Evolutionary conservation across 2,888 invertebrate species (phyloP), one percentile per base, ranked within the genome.

Genomic region (Augochlorella aurata): DNA sequence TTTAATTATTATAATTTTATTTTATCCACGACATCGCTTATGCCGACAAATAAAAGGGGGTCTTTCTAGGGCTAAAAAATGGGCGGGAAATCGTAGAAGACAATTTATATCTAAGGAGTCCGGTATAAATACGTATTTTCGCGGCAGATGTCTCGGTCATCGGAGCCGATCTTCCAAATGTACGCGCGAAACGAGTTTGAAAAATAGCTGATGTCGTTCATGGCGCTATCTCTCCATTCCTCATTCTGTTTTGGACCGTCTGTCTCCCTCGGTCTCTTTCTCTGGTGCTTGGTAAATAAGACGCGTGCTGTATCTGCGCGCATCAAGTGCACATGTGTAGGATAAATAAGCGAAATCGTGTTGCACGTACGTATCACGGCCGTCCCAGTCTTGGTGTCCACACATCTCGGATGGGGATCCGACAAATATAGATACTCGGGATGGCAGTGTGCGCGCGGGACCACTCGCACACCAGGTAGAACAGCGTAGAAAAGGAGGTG

Each of bases 261-360:
- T 29, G 24, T 38, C 65, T 67, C 49, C 12, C 50, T 77, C 45
- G 24, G 2, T 61, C 66, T 45, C 44, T 67, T 74, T 54, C 54
- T 68, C 75, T 45, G 61, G 67, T 52, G 58, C 67, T 82, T 74
- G 84, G 77, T 79, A 85, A 85, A 85, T 85, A 85, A 85, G 79
- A 85, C 73, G 85, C 74, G 77, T 74, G 79, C 63, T 79, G 77
- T 83, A 80, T 84, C 80, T 80, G 65, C 80, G 58, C 58, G 69
- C 77, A 71, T 79, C 73, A 14, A 61, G 67, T 66, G 68, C 71
- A 74, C 77, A 76, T 74, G 79, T 77, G 79, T 80, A 54, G 77
- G 85, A 81, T 84, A 84, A 84, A 84, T 81, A 85, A 84, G 85
- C 78, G 80, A 82, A 82, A 80, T 65, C 65, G 77, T 54, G 69